Percentiles rank a stretch among this genome's conserved stretches.
Conservation (phyloP, 1,140 invertebrate species). For the Drosophila setifemur region DNA sequence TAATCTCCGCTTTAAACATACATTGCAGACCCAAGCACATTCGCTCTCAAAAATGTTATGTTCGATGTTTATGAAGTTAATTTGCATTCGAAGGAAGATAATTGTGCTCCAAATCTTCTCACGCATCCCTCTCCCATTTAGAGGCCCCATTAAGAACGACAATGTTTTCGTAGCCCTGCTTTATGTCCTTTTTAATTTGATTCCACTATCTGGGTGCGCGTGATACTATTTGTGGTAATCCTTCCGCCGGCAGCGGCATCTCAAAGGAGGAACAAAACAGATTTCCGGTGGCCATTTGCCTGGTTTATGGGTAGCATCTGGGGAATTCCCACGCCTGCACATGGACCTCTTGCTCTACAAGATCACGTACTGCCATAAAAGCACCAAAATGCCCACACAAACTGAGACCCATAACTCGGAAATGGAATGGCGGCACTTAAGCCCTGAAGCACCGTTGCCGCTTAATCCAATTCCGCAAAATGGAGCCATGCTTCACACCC, state of each 20-base stretch:
- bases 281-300: constrained; percentile 62
- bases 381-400: not conserved
- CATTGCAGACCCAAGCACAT: too few species aligned
- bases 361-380: constrained; percentile 71
- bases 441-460: constrained; percentile 61
- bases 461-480: constrained; percentile 65
- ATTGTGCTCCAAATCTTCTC: not conserved
- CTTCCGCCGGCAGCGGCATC: not conserved
- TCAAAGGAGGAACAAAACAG: constrained; percentile 4
- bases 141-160: constrained; percentile 28
- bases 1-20: too few species aligned
- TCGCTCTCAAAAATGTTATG: too few species aligned
- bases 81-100: not conserved
- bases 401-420: constrained; percentile 38
- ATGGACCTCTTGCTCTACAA: constrained; percentile 20
- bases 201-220: constrained; percentile 40
- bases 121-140: not conserved
- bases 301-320: constrained; percentile 58
- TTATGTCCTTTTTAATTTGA: constrained; percentile 59
- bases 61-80: not conserved
- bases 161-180: constrained; percentile 53
- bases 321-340: constrained; percentile 36
- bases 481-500: constrained; percentile 46
- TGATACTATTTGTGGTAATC: constrained; percentile 44
- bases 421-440: constrained; percentile 73